phyloP scores from a whole-genome alignment of 2,797 vertebrate genomes.

The Malacoraja senta region DNA sequence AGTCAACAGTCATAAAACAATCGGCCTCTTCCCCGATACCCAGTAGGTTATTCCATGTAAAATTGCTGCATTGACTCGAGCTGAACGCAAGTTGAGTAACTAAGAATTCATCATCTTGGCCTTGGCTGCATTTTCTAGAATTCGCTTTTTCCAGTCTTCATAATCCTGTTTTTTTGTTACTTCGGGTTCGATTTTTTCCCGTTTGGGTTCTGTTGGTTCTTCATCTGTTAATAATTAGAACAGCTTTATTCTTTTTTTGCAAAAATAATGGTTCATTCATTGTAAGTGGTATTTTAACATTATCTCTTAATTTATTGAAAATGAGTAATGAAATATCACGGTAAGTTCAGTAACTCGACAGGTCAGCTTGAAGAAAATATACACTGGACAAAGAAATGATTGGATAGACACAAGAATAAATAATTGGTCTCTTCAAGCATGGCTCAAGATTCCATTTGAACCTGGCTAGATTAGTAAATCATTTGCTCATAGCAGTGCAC shows the following conservation, averaged over 20 bases:
- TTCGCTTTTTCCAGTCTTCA: constrained; percentile 74
- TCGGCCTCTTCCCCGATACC: neutral
- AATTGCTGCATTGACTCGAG: neutral
- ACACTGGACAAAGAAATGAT: neutral
- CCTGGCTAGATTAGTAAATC: neutral
- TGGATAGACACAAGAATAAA: neutral
- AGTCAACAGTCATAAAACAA: neutral
- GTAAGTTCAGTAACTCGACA: neutral
- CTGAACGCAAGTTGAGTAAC: neutral
- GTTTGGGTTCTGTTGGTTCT: constrained; percentile 52
- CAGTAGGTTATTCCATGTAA: neutral
- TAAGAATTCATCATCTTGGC: constrained; percentile 45
- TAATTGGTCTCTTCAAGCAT: neutral
- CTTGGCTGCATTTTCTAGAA: constrained; percentile 70
- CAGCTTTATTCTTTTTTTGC: neutral
- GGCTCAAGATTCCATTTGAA: neutral
- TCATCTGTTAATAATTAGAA: constrained; percentile 45
- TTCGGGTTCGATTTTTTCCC: constrained; percentile 49
- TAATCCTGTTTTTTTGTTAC: constrained; percentile 57
- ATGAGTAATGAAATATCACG: neutral
- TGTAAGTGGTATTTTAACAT: neutral
- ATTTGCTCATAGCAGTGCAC: neutral
- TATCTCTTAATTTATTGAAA: neutral
- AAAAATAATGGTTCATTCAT: neutral
- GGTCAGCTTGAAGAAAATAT: neutral